Percentiles rank a stretch among this genome's conserved stretches.
Conservation (phyloP, 2,888 invertebrate species). For the Euplexia lucipara region DNA sequence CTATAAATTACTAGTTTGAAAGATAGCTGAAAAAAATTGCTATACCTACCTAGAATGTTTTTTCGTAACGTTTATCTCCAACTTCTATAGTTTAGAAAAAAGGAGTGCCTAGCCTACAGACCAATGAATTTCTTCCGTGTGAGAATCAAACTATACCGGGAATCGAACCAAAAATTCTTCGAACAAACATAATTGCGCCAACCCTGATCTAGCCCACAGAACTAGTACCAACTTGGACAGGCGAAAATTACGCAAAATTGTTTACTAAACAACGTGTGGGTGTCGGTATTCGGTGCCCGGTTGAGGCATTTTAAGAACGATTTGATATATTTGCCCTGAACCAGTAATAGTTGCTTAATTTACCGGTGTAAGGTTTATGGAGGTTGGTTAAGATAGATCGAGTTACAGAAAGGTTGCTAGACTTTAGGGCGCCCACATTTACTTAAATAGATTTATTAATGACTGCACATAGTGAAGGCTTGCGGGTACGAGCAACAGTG, state of each 20-base stretch:
- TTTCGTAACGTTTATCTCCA: no score
- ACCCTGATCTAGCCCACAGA: constrained; percentile 53
- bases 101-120: no score
- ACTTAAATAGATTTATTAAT: constrained; percentile 3
- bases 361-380: constrained; percentile 13
- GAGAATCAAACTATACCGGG: no score
- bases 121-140: no score
- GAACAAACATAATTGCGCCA: not conserved
- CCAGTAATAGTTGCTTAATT: constrained; percentile 50
- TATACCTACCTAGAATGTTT: no score
- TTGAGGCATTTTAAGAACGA: constrained; percentile 62
- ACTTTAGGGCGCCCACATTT: constrained; percentile 18
- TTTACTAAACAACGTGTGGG: constrained; percentile 64
- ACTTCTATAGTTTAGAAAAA: no score
- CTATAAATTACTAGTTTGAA: no score
- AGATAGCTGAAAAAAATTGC: no score
- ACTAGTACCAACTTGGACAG: constrained; percentile 53
- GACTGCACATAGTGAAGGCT: not conserved
- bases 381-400: constrained; percentile 25
- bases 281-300: constrained; percentile 61
- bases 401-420: constrained; percentile 33
- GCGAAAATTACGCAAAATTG: constrained; percentile 72
- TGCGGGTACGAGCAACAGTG: not conserved
- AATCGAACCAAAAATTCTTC: not conserved
- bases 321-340: constrained; percentile 56